Conservation (phyloP, 1,140 invertebrate species). For the Ips nitidus region DNA sequence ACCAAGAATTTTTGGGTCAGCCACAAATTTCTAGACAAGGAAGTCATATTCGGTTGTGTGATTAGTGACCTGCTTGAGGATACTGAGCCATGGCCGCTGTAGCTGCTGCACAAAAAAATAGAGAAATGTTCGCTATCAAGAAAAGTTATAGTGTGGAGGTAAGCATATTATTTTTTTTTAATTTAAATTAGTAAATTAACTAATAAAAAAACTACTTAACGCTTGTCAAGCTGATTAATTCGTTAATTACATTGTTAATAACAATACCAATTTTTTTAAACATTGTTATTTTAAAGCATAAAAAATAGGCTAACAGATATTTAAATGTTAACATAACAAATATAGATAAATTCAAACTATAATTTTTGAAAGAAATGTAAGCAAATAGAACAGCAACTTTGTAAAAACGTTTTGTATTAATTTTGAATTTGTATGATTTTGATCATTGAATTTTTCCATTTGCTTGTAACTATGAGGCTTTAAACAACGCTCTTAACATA, state of each 20-base stretch:
- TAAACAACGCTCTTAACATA: no score
- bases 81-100: conserved; percentile 70
- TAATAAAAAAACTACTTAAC: not conserved
- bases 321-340: no score
- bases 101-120: conserved; percentile 85
- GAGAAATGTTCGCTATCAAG: conserved; percentile 92
- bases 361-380: no score
- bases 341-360: no score
- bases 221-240: not conserved
- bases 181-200: not conserved
- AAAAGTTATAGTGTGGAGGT: conserved; percentile 98
- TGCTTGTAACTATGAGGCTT: no score
- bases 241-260: not conserved
- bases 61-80: not conserved
- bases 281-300: not conserved
- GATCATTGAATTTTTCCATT: no score
- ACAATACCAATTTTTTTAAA: not conserved
- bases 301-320: not conserved
- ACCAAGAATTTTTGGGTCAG: conserved; percentile 25
- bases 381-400: no score
- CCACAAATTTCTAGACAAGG: conserved; percentile 1
- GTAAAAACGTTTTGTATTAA: no score
- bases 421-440: no score
- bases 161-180: conserved; percentile 51
- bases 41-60: conserved; percentile 13